Conservation (phyloP, 2,113 vertebrate species). For the Nycticebus coucang region DNA sequence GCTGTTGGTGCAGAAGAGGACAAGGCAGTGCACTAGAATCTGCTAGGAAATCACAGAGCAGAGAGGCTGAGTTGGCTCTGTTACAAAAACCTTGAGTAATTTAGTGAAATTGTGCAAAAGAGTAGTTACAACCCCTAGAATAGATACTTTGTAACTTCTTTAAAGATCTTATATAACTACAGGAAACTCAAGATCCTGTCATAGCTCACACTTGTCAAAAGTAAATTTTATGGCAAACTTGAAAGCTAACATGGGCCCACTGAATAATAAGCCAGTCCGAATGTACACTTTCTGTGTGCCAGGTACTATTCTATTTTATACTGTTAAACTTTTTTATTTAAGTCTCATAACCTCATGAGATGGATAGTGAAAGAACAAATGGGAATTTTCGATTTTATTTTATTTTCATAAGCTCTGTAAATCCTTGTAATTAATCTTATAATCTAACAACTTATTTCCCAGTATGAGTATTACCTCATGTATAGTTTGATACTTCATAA, state of each 20-base stretch:
- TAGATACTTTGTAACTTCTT: not conserved
- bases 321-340: not conserved
- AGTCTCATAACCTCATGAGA: not conserved
- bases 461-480: not conserved
- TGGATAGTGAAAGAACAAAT: not conserved
- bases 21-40: not conserved
- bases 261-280: not conserved
- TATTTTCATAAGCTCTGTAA: not conserved
- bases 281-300: not conserved
- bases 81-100: not conserved
- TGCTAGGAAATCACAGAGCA: not conserved
- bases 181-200: not conserved
- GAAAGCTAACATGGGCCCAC: not conserved
- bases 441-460: not conserved
- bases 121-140: not conserved
- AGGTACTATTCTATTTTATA: not conserved
- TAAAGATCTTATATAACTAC: not conserved
- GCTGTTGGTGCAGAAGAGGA: not conserved
- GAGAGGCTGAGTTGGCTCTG: not conserved
- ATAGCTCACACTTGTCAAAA: not conserved
- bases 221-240: not conserved
- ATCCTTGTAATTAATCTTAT: not conserved
- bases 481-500: not conserved
- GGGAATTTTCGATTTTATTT: not conserved
- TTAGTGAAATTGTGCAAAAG: not conserved